Percentiles rank a stretch among this genome's conserved stretches.
Evolutionary conservation across 1,140 invertebrate species (phyloP).

Genomic region (Bombus waltoni): DNA sequence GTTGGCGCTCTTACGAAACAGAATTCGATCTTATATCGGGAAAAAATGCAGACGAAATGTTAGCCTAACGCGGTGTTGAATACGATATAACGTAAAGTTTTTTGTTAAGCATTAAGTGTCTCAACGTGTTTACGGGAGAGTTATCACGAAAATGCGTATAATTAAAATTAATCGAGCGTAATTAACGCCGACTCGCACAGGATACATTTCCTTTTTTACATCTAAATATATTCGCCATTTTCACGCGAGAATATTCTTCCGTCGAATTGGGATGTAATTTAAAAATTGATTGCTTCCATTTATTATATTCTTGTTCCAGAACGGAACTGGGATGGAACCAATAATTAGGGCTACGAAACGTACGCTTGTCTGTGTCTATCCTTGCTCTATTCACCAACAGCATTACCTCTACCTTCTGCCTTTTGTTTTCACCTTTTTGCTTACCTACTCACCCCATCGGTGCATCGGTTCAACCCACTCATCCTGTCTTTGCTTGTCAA

Average conservation of each 20-base stretch:
- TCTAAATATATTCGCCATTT: conserved; percentile 25
- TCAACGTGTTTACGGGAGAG: too few relatives aligned
- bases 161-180: not conserved
- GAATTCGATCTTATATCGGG: too few relatives aligned
- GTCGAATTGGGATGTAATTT: conserved; percentile 59
- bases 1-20: not conserved
- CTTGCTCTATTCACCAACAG: conserved; percentile 53
- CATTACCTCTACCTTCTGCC: conserved; percentile 29
- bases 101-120: too few relatives aligned
- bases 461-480: conserved; percentile 56
- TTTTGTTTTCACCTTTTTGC: conserved; percentile 53
- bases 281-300: conserved; percentile 79
- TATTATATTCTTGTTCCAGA: conserved; percentile 74
- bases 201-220: not conserved
- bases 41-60: too few relatives aligned
- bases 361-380: conserved; percentile 51
- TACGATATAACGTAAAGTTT: too few relatives aligned
- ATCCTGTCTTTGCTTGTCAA: conserved; percentile 23
- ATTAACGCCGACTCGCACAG: not conserved
- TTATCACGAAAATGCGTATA: too few relatives aligned
- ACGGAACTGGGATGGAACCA: conserved; percentile 71
- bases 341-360: conserved; percentile 72
- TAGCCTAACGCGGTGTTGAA: too few relatives aligned
- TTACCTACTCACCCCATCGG: conserved; percentile 49
- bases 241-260: conserved; percentile 63